A percentile compares a stretch with the other conserved stretches of the same genome.
phyloP scores from a whole-genome alignment of 2,113 vertebrate genomes.

The Azemiops feae region DNA sequence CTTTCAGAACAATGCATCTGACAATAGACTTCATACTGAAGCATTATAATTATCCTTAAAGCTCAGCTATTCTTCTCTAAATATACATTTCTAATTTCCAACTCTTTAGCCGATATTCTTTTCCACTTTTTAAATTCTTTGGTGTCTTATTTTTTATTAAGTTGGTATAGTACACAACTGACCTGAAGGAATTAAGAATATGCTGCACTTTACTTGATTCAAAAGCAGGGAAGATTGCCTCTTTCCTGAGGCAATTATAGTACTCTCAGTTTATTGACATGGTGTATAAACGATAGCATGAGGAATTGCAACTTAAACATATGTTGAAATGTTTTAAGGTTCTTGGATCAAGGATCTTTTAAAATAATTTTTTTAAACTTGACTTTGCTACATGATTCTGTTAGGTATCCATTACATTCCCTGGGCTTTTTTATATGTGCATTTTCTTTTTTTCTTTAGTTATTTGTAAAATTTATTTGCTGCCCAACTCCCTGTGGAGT shows the following conservation, averaged over 20 bases:
- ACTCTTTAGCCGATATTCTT: background rate
- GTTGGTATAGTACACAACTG: background rate
- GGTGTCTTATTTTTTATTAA: background rate
- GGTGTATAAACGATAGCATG: background rate
- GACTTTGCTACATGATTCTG: background rate
- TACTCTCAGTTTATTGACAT: background rate
- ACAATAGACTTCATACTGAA: background rate
- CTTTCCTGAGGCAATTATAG: background rate
- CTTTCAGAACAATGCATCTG: background rate
- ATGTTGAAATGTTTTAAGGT: background rate
- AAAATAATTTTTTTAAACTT: background rate
- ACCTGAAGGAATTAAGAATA: background rate
- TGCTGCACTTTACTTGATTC: background rate
- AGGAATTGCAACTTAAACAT: background rate
- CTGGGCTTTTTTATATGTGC: background rate
- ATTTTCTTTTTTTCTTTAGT: background rate
- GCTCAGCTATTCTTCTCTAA: background rate
- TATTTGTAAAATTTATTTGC: too few species aligned
- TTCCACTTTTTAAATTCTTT: background rate
- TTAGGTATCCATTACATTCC: background rate
- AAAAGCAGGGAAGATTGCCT: background rate
- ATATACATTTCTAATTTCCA: background rate
- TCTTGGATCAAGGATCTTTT: background rate
- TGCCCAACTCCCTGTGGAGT: too few species aligned
- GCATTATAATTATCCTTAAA: background rate